Evolutionary conservation across 2,113 vertebrate species (phyloP).

Genomic region (Nannobrachium achirus): DNA sequence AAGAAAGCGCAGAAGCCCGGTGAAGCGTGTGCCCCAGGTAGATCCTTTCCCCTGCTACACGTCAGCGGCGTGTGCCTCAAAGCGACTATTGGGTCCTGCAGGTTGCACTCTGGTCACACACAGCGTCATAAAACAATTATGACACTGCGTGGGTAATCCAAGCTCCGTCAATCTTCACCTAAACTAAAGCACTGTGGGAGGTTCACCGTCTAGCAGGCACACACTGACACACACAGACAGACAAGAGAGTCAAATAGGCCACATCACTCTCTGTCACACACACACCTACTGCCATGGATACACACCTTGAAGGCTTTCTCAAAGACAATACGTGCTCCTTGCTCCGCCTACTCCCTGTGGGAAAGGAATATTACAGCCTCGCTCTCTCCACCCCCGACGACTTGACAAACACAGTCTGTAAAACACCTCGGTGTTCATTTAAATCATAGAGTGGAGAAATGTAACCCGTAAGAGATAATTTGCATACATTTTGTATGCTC

Average conservation of each 20-base stretch:
- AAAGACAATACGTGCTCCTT: neutral
- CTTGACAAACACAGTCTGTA: neutral
- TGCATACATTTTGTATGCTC: too few relatives aligned
- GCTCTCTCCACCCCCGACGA: neutral
- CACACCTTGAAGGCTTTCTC: neutral
- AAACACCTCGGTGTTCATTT: neutral
- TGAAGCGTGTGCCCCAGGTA: conserved; percentile 4
- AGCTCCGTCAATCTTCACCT: conserved; percentile 34
- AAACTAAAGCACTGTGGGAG: conserved; percentile 26
- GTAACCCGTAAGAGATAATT: too few relatives aligned
- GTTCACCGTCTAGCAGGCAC: conserved; percentile 37
- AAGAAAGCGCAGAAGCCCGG: neutral
- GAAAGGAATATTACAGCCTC: conserved; percentile 2
- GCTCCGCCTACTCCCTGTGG: conserved; percentile 44
- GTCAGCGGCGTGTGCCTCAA: neutral
- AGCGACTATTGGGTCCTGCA: conserved; percentile 18
- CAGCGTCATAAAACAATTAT: conserved; percentile 12
- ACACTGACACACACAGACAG: conserved; percentile 7
- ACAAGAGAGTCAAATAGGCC: neutral
- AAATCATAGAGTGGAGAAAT: neutral
- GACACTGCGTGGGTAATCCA: conserved; percentile 24
- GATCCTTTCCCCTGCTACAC: neutral
- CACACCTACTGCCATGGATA: conserved; percentile 9
- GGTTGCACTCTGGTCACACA: conserved; percentile 39
- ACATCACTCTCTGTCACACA: neutral